phyloP scores from a whole-genome alignment of 2,888 invertebrate genomes.

The Tenodera sinensis region DNA sequence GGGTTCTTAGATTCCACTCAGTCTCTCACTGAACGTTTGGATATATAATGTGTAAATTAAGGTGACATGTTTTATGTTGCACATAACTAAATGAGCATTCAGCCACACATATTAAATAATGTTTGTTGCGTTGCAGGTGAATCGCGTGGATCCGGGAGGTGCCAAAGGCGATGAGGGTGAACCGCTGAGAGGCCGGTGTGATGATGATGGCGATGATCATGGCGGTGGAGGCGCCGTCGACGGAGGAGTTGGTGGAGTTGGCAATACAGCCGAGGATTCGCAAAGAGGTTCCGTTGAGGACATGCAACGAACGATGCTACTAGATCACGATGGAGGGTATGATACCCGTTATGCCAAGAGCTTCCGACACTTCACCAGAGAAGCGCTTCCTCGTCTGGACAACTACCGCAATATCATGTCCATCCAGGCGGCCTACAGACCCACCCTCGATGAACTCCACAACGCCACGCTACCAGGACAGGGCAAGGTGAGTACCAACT shows the following conservation, averaged over 20 bases:
- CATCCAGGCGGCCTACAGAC: constrained; percentile 80
- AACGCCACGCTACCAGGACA: constrained; percentile 73
- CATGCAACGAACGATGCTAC: constrained; percentile 38
- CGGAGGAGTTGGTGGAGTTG: constrained; percentile 43
- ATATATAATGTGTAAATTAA: too few species aligned
- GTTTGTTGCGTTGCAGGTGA: constrained; percentile 47
- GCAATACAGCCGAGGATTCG: too few species aligned
- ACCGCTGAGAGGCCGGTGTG: constrained; percentile 20
- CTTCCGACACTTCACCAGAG: constrained; percentile 80
- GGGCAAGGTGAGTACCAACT: constrained; percentile 64
- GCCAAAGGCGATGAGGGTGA: constrained; percentile 30
- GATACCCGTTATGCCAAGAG: constrained; percentile 75
- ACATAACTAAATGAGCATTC: too few species aligned
- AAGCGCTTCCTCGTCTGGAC: constrained; percentile 81
- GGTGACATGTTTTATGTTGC: too few species aligned
- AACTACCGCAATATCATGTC: constrained; percentile 88
- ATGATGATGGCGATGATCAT: constrained; percentile 41
- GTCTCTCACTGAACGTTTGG: too few species aligned
- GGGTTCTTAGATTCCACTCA: too few species aligned
- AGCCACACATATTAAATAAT: too few species aligned
- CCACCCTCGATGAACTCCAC: constrained; percentile 84
- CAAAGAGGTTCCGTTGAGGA: too few species aligned
- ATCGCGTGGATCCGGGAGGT: constrained; percentile 55
- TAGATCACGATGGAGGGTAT: constrained; percentile 39
- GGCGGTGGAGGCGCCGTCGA: constrained; percentile 50